phyloP scores from a whole-genome alignment of 2,113 vertebrate species.

The Osmerus eperlanus region DNA sequence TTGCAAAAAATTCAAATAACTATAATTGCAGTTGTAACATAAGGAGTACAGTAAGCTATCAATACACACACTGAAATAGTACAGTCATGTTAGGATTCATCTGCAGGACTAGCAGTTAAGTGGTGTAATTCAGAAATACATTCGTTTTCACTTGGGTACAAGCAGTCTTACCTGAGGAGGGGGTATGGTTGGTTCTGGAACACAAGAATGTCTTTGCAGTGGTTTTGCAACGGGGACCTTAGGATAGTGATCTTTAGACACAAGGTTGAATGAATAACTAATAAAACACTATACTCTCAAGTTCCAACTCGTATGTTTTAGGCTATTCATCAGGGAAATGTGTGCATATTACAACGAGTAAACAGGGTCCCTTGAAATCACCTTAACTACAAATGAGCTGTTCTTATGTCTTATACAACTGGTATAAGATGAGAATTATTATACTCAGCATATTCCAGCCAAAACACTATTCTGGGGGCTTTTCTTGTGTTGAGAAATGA shows the following conservation, averaged over 20 bases:
- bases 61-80: too few relatives aligned
- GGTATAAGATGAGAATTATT: neutral
- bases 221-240: slow-evolving; percentile 53
- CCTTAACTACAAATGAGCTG: slow-evolving; percentile 35
- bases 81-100: too few relatives aligned
- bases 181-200: slow-evolving; percentile 92
- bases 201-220: slow-evolving; percentile 87
- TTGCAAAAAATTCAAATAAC: too few relatives aligned
- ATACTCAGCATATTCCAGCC: too few relatives aligned
- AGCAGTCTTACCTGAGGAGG: slow-evolving; percentile 79
- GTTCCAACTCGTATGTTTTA: neutral
- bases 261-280: neutral
- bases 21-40: too few relatives aligned
- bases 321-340: neutral
- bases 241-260: slow-evolving; percentile 55
- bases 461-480: too few relatives aligned
- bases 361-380: neutral
- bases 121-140: too few relatives aligned
- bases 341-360: neutral
- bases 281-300: neutral
- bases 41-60: too few relatives aligned
- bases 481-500: too few relatives aligned
- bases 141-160: too few relatives aligned
- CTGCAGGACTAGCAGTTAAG: too few relatives aligned
- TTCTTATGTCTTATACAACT: neutral